A percentile compares a stretch with the other conserved stretches of the same genome.
Evolutionary conservation across 2,113 vertebrate species (phyloP).

Genomic region (Coptodon bakossiorum): DNA sequence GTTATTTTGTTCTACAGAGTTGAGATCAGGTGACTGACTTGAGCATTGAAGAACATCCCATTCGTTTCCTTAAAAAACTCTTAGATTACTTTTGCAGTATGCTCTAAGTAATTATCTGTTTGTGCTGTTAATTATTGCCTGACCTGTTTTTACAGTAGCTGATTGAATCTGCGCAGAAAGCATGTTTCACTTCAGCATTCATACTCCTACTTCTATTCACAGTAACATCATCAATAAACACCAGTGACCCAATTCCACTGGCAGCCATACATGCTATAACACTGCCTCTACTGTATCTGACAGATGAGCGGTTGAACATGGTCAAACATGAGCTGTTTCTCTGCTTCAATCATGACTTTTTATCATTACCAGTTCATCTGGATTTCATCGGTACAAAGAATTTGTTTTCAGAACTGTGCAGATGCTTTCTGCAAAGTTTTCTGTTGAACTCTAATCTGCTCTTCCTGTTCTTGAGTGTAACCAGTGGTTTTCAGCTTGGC

Average conservation of each 20-base stretch:
- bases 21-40: not conserved
- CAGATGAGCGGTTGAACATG: not conserved
- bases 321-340: not conserved
- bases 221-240: not conserved
- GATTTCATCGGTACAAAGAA: not conserved
- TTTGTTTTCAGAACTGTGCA: not conserved
- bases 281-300: not conserved
- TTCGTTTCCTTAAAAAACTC: not conserved
- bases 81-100: not conserved
- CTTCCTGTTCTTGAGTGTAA: not conserved
- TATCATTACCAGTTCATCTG: not conserved
- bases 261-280: not conserved
- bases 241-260: not conserved
- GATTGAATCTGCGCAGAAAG: not conserved
- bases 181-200: fast-evolving
- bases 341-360: not conserved
- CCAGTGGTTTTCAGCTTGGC: not conserved
- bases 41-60: not conserved
- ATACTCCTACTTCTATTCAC: not conserved
- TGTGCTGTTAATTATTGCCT: not conserved
- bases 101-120: not conserved
- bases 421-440: not conserved
- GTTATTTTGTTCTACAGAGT: not conserved
- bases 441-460: not conserved
- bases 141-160: not conserved